Conservation (phyloP, 2,888 invertebrate genomes). For the Dioctria linearis region DNA sequence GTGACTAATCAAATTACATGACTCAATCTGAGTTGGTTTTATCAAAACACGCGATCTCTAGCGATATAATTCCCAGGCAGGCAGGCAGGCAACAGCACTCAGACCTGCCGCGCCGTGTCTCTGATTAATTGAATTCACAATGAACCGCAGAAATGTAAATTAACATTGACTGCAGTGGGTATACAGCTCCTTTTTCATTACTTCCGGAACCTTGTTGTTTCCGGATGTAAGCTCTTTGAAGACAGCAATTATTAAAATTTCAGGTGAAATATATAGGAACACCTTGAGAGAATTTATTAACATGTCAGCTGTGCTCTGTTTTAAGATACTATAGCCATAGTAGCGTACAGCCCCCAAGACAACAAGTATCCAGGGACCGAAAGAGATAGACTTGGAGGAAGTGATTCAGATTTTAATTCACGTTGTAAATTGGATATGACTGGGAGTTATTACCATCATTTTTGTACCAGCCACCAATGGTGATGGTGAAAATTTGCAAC, state of each 20-base stretch:
- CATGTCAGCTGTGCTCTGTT: neutral
- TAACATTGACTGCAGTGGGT: conserved; percentile 25
- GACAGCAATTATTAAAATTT: conserved; percentile 40
- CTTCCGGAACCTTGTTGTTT: conserved; percentile 29
- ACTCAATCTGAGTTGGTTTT: conserved; percentile 10
- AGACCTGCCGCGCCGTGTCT: neutral
- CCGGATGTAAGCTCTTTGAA: conserved; percentile 40
- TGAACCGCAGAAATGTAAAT: conserved; percentile 44
- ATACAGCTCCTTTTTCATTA: conserved; percentile 23
- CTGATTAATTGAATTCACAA: conserved; percentile 40
- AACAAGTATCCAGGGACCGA: neutral
- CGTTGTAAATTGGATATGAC: neutral
- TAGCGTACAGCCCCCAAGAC: neutral
- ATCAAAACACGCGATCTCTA: conserved; percentile 27
- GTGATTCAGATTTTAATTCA: neutral
- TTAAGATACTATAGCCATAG: too few species aligned
- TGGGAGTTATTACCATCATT: neutral
- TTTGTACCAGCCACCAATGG: too few species aligned
- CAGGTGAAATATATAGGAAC: conserved; percentile 8
- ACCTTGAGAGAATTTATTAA: conserved; percentile 1
- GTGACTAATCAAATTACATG: conserved; percentile 40
- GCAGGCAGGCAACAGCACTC: neutral
- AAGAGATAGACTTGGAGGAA: neutral
- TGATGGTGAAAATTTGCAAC: neutral
- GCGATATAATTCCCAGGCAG: neutral